Base-by-base conservation (phyloP, 1,140 invertebrate genomes). In the Homarus americanus region DNA sequence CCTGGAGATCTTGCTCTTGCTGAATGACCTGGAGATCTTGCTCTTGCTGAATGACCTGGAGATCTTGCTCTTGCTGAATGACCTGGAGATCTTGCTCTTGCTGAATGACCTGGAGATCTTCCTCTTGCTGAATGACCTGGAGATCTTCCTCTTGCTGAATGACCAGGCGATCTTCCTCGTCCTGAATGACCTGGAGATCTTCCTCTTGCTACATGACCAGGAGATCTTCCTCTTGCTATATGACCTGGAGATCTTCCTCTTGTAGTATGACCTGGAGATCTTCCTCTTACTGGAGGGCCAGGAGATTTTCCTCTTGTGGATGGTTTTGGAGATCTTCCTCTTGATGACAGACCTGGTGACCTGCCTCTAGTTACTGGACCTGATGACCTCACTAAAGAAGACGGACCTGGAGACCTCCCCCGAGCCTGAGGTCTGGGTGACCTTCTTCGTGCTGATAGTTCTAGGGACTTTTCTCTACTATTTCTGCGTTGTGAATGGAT, bases 1-100 rank as follows among this genome's bases (percentile, higher is more conserved):
- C 69, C 41, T 53, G 83, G 83, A 36, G 41, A 85, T 34, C 69
- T 85, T 36, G 40, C 72, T 85, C 69, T 85, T 49, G 53, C 83
- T 49, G 83, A 49, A 2, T 36, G 83, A 36, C 32, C 83, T 32
- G 58, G 66, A 69, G 40, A 76, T n/a, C 28, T 84, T 15, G 5
- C 36, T 44, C 66, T 69, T n/a, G 36, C 63, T 41, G 63, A 38
- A 12, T 3, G 44, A 44, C 86, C 53, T 80, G 75, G 78, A 28
- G 86, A 82, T 69, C 86, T 88, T 28, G 36, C 24, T 44, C 75
- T 78, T 28, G 20, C n/a, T 7, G 5, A n/a, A 38, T 28, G 7
- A 32, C 75, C 53, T n/a, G 73, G 53, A 34, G 85, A 87, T 28
- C 17, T 49, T 44, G 44, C 69, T 75, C 83, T 75, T n/a, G 15